Base-by-base conservation (phyloP, 2,797 vertebrate genomes). In the Myotis myotis region DNA sequence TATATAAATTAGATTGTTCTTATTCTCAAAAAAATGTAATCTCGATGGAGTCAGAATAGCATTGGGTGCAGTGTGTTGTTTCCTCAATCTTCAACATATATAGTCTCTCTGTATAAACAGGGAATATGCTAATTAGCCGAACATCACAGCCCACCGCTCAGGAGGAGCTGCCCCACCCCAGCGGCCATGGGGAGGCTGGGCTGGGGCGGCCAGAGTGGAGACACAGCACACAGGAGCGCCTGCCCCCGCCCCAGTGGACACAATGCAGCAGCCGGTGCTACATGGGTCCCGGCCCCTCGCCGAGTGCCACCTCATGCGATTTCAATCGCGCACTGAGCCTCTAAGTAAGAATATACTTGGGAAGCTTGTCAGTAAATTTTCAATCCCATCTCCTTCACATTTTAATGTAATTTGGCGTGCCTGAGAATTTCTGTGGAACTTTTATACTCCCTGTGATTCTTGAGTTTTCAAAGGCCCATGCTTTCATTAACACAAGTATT, bases 11-110 rank as follows among this genome's bases (percentile, higher is more conserved):
- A 76, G 68, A 62, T 76, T 62, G 25, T 74, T 44, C 22, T 6
- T 75, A 51, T 71, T 83, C 33, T 76, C 49, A 93, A 82, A 83
- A 83, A 82, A 80, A 51, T 85, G 12, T 81, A 68, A 23, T 89
- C 53, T 94, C 66, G 23, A 9, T 91, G 47, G 36, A 90, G 47
- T 28, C 53, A 76, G 51, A 89, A 49, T 55, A 80, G 53, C 62
- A 38, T 36, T 87, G 28, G 17, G 23, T 75, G 36, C 55, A 80
- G 13, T 38, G 44, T 93, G 22, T 86, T 93, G 60, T 62, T 62
- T 44, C 47, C 47, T 89, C 68, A 57, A 22, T 93, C 70, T 91
- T 85, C 9, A 86, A 0, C 20, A 12, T 13, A 80, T 51, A 1
- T 53, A 66, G 1, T 47, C 47, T 47, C 2, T 47, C 47, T 47